Evolutionary conservation across 2,797 vertebrate genomes (phyloP).

Genomic region (Acanthopagrus latus): DNA sequence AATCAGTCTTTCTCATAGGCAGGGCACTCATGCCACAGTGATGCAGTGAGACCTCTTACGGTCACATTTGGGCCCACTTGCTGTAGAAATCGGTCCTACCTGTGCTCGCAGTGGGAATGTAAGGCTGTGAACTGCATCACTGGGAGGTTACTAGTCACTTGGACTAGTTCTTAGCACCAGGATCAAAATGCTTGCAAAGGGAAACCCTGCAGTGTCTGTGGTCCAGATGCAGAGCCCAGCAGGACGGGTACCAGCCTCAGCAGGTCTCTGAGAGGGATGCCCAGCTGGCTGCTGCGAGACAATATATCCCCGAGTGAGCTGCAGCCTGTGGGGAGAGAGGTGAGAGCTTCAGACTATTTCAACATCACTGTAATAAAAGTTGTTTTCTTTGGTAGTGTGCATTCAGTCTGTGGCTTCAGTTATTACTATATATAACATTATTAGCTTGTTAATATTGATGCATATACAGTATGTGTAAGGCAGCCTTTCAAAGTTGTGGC

Average conservation of each 20-base stretch:
- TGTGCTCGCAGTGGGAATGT: slow-evolving; percentile 9
- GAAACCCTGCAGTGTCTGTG: slow-evolving; percentile 38
- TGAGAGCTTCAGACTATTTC: background rate
- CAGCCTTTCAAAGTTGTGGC: background rate
- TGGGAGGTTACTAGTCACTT: slow-evolving; percentile 3
- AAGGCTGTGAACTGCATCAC: slow-evolving; percentile 33
- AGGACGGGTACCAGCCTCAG: slow-evolving; percentile 91
- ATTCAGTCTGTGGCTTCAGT: background rate
- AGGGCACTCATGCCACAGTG: background rate
- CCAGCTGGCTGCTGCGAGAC: slow-evolving; percentile 87
- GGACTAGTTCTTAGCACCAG: slow-evolving; percentile 7
- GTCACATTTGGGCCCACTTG: slow-evolving; percentile 10
- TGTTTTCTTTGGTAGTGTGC: background rate
- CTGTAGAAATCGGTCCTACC: slow-evolving; percentile 32
- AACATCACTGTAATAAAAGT: background rate
- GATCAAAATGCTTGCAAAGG: slow-evolving; percentile 57
- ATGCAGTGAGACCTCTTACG: background rate
- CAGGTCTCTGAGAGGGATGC: slow-evolving; percentile 90
- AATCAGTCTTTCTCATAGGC: slow-evolving; percentile 20
- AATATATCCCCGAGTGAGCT: slow-evolving; percentile 90
- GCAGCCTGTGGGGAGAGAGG: slow-evolving; percentile 82
- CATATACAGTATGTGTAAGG: background rate
- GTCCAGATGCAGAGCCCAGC: slow-evolving; percentile 64
- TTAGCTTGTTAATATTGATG: no score
- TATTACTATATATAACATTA: no score